These are phyloP conservation scores for Pionites leucogaster DNA, from an alignment of 2,113 vertebrate species.

Conservation along the genomic window DNA sequence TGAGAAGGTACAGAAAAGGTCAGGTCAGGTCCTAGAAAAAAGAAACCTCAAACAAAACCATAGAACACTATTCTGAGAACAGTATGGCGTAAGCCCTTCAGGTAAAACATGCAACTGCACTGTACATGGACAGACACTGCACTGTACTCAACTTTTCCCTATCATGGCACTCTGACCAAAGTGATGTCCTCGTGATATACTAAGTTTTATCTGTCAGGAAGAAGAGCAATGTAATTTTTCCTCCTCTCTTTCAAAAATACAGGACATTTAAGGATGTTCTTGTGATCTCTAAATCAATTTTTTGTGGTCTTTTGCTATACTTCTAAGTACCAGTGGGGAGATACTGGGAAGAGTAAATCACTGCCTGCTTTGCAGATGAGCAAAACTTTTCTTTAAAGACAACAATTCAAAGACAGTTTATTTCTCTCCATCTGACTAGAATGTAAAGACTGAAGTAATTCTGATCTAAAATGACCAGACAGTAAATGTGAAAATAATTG, in stretches of 20 bases:
- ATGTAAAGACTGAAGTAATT: neutral
- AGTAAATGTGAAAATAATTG: neutral
- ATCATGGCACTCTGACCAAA: neutral
- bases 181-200: neutral
- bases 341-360: neutral
- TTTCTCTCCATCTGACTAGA: neutral
- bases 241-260: neutral
- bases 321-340: neutral
- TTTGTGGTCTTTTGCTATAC: neutral
- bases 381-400: neutral
- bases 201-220: neutral
- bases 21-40: neutral
- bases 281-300: neutral
- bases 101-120: neutral
- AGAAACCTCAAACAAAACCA: neutral
- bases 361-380: neutral
- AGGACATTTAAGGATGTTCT: neutral
- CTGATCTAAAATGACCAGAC: neutral
- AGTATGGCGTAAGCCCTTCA: neutral
- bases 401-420: neutral
- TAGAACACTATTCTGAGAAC: neutral
- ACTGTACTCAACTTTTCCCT: neutral
- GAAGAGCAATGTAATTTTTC: neutral
- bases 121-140: accelerated
- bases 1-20: neutral